Evolutionary conservation across 1,140 invertebrate genomes (phyloP).

Genomic region (Pogonomyrmex californicus): DNA sequence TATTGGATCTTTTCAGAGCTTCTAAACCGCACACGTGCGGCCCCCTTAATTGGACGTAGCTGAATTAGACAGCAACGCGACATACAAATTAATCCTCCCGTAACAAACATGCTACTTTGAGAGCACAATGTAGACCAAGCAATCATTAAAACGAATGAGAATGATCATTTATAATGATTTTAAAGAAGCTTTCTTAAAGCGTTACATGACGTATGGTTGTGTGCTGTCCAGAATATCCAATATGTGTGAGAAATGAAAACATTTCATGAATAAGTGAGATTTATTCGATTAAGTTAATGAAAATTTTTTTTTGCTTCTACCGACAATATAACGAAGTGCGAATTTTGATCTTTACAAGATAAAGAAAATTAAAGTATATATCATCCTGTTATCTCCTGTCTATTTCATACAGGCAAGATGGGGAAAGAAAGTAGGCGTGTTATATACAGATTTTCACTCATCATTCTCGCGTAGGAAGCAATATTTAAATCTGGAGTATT

Average conservation of each 20-base stretch:
- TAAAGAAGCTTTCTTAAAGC: not conserved
- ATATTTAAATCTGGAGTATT: constrained; percentile 26
- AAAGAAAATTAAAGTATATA: not conserved
- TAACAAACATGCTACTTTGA: constrained; percentile 50
- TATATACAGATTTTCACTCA: not conserved
- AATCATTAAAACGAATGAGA: constrained; percentile 45
- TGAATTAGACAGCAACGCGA: constrained; percentile 40
- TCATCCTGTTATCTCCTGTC: not conserved
- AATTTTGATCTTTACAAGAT: not conserved
- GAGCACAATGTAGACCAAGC: constrained; percentile 27
- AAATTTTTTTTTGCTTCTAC: constrained; percentile 1
- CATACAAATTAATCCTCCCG: constrained; percentile 53
- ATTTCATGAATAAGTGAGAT: constrained; percentile 1
- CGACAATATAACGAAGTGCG: not conserved
- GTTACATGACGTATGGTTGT: not conserved
- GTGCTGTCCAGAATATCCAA: not conserved
- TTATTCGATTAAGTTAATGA: not conserved
- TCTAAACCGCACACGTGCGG: constrained; percentile 48
- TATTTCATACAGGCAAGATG: not conserved
- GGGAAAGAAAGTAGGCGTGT: not conserved
- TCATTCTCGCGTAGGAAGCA: constrained; percentile 17
- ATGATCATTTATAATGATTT: constrained; percentile 26
- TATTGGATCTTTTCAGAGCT: constrained; percentile 38
- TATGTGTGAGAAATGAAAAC: not conserved
- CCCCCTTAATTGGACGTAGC: constrained; percentile 47